Percentiles rank a stretch among this genome's conserved stretches.
Conservation (phyloP, 2,113 vertebrate species). For the Spilogale gracilis region DNA sequence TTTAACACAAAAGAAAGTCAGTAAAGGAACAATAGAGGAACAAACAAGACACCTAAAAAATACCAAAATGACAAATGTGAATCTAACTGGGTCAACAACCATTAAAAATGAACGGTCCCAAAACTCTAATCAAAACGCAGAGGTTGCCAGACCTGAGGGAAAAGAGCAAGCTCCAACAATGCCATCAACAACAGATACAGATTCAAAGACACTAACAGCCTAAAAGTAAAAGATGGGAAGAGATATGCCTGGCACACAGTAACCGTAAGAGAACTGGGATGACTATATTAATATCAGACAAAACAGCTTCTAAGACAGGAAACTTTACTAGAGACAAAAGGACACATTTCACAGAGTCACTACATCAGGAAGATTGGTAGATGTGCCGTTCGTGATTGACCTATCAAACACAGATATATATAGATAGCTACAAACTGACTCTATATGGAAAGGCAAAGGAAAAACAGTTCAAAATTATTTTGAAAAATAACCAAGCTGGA, state of each 20-base stretch:
- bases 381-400: too few species aligned
- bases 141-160: background rate
- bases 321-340: background rate
- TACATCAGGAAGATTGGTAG: background rate
- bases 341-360: background rate
- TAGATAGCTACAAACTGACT: background rate
- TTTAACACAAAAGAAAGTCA: conserved; percentile 9
- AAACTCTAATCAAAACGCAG: background rate
- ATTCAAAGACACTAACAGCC: background rate
- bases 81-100: background rate
- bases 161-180: background rate
- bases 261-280: background rate
- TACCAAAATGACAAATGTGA: background rate
- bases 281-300: background rate
- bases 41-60: background rate
- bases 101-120: background rate
- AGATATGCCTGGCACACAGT: background rate
- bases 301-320: background rate
- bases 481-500: background rate
- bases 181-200: background rate
- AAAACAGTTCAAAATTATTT: background rate
- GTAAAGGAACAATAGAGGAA: background rate
- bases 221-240: background rate
- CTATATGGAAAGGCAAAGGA: background rate
- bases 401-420: background rate